Base-by-base conservation (phyloP, 1,140 invertebrate species). In the Eumeta japonica region DNA sequence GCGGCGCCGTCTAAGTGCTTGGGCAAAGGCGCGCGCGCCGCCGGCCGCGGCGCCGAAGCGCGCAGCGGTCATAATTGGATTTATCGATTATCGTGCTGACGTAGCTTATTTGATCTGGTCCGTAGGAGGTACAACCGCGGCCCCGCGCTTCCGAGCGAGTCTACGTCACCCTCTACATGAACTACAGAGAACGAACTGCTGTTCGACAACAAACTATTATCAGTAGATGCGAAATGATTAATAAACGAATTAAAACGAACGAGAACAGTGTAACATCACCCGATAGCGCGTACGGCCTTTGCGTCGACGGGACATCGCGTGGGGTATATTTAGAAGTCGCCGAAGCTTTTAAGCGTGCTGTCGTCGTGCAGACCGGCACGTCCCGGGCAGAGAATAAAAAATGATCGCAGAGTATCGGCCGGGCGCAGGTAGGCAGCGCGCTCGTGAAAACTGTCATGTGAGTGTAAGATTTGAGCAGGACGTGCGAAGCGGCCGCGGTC, bases 1-100 rank as follows among this genome's bases (percentile, higher is more conserved):
- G 66, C 61, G n/a, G 54, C 61, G 51, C 52, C 61, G 55, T 68
- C 68, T 73, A 73, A 73, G 48, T 66, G 65, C 54, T 70, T 68
- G 45, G 37, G 59, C 63, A 73, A 73, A 67, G 62, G 44, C 36
- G 38, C n/a, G n/a, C n/a, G n/a, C n/a, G 20, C 20, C 7, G 7
- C 7, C 20, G 7, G 20, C 20, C n/a, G 7, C 20, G 20, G 7
- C n/a, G 20, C 20, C 20, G 20, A 24, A n/a, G n/a, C 20, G 20
- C 7, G n/a, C n/a, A 7, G 7, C 20, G 7, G 20, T 24, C n/a
- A 24, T 24, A n/a, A 24, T 7, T 24, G n/a, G n/a, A 7, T 7
- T n/a, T 24, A 24, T n/a, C 7, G 7, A 24, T 24, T 24, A 24
- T 24, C n/a, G 20, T 24, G 20, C n/a, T 7, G 7, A n/a, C 20